These are phyloP conservation scores for Incurvaria masculella DNA, from an alignment of 2,888 invertebrate species.

Conservation along the genomic window DNA sequence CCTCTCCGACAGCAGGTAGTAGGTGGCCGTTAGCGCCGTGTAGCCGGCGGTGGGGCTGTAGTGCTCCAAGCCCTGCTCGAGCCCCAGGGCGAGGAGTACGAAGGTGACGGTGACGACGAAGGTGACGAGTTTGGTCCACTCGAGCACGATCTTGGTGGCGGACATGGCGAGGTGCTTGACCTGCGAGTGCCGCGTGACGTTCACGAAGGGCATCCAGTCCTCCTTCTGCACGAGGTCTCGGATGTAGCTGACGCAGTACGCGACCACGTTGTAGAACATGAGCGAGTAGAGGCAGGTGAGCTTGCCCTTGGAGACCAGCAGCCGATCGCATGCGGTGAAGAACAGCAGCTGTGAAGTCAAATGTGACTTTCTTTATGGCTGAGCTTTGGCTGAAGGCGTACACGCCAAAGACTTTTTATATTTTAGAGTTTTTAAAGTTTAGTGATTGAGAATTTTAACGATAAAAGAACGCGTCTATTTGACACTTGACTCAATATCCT, in stretches of 20 bases:
- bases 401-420: no score
- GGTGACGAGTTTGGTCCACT: conserved; percentile 80
- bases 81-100: conserved; percentile 68
- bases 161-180: conserved; percentile 79
- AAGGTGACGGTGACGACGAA: conserved; percentile 76
- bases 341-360: conserved; percentile 73
- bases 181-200: conserved; percentile 67
- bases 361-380: no score
- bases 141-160: conserved; percentile 74
- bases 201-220: conserved; percentile 75
- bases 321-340: conserved; percentile 68
- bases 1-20: conserved; percentile 70
- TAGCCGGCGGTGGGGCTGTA: conserved; percentile 68
- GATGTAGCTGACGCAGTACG: conserved; percentile 73
- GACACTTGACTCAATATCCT: no score
- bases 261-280: conserved; percentile 79
- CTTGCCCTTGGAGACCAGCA: conserved; percentile 56
- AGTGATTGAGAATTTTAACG: no score
- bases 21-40: conserved; percentile 62
- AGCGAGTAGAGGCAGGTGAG: conserved; percentile 72
- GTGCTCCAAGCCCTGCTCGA: conserved; percentile 72
- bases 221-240: conserved; percentile 70
- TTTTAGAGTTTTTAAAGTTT: no score
- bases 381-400: no score
- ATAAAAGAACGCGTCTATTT: no score